A percentile compares a stretch with the other conserved stretches of the same genome.
Evolutionary conservation across 1,140 invertebrate genomes (phyloP).

Genomic region (Lasioglossum albipes): DNA sequence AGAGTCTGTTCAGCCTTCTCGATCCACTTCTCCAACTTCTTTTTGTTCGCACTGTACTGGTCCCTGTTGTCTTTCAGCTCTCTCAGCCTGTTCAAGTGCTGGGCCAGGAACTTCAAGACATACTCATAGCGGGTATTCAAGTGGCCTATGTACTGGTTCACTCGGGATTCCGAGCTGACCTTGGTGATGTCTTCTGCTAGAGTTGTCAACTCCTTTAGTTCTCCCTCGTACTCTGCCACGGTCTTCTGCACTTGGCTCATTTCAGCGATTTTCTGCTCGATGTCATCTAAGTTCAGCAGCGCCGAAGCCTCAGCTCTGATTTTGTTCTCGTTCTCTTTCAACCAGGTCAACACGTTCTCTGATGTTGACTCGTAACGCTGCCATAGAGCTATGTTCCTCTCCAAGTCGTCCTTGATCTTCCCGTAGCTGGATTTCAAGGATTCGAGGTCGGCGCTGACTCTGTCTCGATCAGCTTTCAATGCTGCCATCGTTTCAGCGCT

Average conservation of each 20-base stretch:
- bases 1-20: constrained; percentile 87
- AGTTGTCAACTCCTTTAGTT: constrained; percentile 85
- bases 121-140: constrained; percentile 88
- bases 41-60: constrained; percentile 84
- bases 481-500: constrained; percentile 84
- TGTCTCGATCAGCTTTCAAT: constrained; percentile 83
- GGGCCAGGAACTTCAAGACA: constrained; percentile 85
- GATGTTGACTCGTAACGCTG: constrained; percentile 88
- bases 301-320: constrained; percentile 87
- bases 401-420: constrained; percentile 85
- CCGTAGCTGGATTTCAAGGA: constrained; percentile 84
- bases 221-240: constrained; percentile 83
- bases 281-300: constrained; percentile 85
- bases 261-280: constrained; percentile 87
- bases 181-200: constrained; percentile 87
- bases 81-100: constrained; percentile 85
- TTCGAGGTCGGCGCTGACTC: constrained; percentile 85
- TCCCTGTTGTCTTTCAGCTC: constrained; percentile 85
- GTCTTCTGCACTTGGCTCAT: constrained; percentile 83
- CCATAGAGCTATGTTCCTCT: constrained; percentile 89
- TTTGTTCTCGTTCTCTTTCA: constrained; percentile 92
- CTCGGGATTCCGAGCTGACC: constrained; percentile 89
- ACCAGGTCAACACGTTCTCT: constrained; percentile 89
- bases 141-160: constrained; percentile 89
- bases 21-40: constrained; percentile 90